Conservation (phyloP, 2,888 invertebrate species). For the Apodemia mormo region DNA sequence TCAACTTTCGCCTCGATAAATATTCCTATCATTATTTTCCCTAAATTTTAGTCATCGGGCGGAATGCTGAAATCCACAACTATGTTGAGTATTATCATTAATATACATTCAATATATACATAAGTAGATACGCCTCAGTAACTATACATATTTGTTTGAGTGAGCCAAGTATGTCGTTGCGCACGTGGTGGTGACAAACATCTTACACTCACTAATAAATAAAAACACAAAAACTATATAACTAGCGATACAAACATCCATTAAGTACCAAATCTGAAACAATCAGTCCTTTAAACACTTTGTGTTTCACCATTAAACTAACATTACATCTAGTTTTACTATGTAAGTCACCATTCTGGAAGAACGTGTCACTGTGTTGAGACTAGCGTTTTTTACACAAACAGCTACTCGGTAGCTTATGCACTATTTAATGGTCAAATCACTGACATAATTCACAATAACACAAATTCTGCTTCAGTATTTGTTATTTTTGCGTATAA, state of each 20-base stretch:
- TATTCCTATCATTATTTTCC: slow-evolving; percentile 60
- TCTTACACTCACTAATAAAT: slow-evolving; percentile 57
- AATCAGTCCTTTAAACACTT: slow-evolving; percentile 61
- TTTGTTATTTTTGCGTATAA: slow-evolving; percentile 22
- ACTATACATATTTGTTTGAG: slow-evolving; percentile 65
- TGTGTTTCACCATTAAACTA: slow-evolving; percentile 56
- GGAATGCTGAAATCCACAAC: slow-evolving; percentile 83
- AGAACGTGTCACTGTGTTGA: slow-evolving; percentile 61
- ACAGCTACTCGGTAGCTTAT: slow-evolving; percentile 18
- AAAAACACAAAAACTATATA: slow-evolving; percentile 55
- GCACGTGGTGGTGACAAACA: slow-evolving; percentile 51
- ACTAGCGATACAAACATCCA: slow-evolving; percentile 72
- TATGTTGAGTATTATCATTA: slow-evolving; percentile 78
- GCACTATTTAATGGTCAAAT: slow-evolving; percentile 6
- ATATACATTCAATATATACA: slow-evolving; percentile 72
- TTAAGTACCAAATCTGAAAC: slow-evolving; percentile 62
- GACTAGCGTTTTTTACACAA: slow-evolving; percentile 52
- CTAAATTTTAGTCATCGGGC: slow-evolving; percentile 80
- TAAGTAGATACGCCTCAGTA: slow-evolving; percentile 73
- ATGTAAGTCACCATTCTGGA: slow-evolving; percentile 60
- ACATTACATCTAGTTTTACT: slow-evolving; percentile 47
- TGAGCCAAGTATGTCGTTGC: slow-evolving; percentile 62
- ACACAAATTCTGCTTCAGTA: slow-evolving; percentile 21
- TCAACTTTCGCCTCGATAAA: slow-evolving; percentile 27
- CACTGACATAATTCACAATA: slow-evolving; percentile 18